Conservation (phyloP, 2,797 vertebrate species). For the Echiichthys vipera region DNA sequence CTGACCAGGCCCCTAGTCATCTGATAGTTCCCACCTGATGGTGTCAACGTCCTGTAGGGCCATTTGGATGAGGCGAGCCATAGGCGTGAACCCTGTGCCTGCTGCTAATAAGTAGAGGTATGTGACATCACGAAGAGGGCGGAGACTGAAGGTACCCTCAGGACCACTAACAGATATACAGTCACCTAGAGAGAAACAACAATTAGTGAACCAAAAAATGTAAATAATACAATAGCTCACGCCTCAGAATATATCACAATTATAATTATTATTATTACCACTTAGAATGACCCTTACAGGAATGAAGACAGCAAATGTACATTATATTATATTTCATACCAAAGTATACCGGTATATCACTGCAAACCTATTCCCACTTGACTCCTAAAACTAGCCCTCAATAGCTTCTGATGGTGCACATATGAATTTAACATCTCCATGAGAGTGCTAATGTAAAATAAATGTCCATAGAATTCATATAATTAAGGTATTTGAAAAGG, state of each 20-base stretch:
- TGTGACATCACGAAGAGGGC: conserved; percentile 85
- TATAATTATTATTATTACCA: too few relatives aligned
- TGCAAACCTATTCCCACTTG: background rate
- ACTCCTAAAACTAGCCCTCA: background rate
- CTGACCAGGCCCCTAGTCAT: too few relatives aligned
- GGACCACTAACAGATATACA: conserved; percentile 88
- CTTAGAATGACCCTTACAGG: too few relatives aligned
- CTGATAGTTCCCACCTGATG: conserved; percentile 89
- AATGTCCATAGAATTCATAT: background rate
- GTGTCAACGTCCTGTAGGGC: conserved; percentile 78
- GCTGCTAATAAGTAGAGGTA: conserved; percentile 92
- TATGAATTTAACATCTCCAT: background rate
- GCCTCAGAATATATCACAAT: too few relatives aligned
- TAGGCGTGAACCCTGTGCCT: conserved; percentile 96
- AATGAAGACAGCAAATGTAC: too few relatives aligned
- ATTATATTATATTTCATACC: too few relatives aligned
- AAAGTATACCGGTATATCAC: too few relatives aligned
- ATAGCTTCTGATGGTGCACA: background rate
- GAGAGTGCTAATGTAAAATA: background rate
- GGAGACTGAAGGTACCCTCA: conserved; percentile 89
- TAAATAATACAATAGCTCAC: accelerated
- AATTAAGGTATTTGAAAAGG: background rate
- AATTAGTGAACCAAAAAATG: background rate
- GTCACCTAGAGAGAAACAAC: conserved; percentile 82
- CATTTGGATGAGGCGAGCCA: conserved; percentile 89